Evolutionary conservation across 2,888 invertebrate species (phyloP).

Genomic region (Artemia sinica): DNA sequence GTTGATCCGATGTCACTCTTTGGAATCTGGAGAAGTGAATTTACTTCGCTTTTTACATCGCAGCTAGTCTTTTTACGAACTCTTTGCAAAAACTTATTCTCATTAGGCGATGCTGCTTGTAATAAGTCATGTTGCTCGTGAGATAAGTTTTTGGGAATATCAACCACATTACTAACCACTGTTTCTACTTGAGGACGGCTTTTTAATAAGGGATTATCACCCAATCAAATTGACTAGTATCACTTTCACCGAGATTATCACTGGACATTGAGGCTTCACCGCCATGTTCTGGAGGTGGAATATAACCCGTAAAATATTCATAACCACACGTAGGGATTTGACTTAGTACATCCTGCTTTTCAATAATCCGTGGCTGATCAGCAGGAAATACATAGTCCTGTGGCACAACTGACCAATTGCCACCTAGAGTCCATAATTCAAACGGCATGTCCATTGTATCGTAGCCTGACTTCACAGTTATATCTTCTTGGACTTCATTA

Average conservation of each 20-base stretch:
- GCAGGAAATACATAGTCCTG: background rate
- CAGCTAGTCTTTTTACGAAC: slow-evolving; percentile 4
- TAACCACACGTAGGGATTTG: background rate
- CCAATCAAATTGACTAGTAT: background rate
- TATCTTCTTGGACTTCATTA: background rate
- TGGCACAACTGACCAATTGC: slow-evolving; percentile 1
- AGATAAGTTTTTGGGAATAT: background rate
- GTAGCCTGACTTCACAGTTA: background rate
- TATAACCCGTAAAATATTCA: slow-evolving; percentile 3
- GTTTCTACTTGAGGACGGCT: background rate
- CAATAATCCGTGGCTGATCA: background rate
- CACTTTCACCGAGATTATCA: background rate
- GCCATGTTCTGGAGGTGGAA: background rate
- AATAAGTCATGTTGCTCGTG: background rate
- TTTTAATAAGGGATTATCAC: background rate
- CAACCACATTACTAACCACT: background rate
- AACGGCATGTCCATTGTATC: slow-evolving; percentile 2
- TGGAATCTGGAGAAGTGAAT: background rate
- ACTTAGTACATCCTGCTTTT: slow-evolving; percentile 7
- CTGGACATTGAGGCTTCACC: background rate
- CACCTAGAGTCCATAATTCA: background rate
- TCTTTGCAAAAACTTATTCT: background rate
- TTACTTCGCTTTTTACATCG: background rate
- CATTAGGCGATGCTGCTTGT: background rate
- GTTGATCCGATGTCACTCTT: background rate